phyloP scores from a whole-genome alignment of 2,113 vertebrate genomes.

The Ornithorhynchus anatinus region DNA sequence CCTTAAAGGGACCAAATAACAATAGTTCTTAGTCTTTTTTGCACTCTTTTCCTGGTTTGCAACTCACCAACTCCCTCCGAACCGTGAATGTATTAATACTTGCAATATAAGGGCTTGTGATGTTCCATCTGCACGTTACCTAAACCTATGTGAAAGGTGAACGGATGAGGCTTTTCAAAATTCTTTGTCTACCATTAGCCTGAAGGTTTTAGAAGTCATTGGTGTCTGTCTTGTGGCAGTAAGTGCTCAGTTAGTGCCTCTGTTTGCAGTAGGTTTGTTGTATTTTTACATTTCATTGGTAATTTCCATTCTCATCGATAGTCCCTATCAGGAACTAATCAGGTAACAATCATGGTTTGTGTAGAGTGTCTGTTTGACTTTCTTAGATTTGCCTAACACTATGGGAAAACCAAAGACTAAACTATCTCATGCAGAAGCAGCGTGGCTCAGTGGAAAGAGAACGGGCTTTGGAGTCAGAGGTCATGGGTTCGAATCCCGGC shows the following conservation, averaged over 20 bases:
- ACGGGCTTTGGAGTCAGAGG: too few relatives aligned
- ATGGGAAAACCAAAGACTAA: neutral
- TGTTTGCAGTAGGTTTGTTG: too few relatives aligned
- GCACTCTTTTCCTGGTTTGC: neutral
- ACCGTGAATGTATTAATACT: neutral
- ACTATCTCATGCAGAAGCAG: too few relatives aligned
- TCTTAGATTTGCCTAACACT: neutral
- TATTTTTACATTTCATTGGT: neutral
- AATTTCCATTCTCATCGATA: too few relatives aligned
- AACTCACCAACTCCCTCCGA: slow-evolving; percentile 9
- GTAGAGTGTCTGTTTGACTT: neutral
- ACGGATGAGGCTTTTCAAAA: neutral
- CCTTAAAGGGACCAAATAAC: too few relatives aligned
- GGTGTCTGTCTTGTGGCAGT: neutral
- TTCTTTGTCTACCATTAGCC: neutral
- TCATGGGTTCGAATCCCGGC: too few relatives aligned
- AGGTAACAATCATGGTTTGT: neutral
- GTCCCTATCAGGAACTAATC: neutral
- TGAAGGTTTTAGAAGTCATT: neutral
- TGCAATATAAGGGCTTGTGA: neutral
- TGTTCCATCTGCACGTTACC: neutral
- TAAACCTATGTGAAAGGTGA: neutral
- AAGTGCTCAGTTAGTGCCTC: neutral
- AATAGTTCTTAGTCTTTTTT: too few relatives aligned
- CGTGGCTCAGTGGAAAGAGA: too few relatives aligned